phyloP scores from a whole-genome alignment of 2,113 vertebrate species.

The Orientallactaga bullata region DNA sequence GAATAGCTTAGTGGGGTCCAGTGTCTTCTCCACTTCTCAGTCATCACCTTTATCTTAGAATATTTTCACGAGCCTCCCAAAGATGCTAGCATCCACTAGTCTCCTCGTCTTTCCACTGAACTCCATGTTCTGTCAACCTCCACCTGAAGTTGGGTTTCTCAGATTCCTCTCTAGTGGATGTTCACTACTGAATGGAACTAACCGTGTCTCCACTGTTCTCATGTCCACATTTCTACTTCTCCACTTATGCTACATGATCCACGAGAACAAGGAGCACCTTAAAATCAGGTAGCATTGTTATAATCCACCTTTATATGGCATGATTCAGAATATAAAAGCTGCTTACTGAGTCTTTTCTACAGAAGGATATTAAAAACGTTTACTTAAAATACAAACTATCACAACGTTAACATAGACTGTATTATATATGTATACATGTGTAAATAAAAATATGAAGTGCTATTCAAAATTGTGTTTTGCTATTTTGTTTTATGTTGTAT shows the following conservation, averaged over 20 bases:
- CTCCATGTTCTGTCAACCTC: no score
- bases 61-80: no score
- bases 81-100: no score
- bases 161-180: no score
- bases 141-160: no score
- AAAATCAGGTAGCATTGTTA: background rate
- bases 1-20: no score
- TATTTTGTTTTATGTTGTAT: background rate
- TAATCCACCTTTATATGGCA: background rate
- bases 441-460: background rate
- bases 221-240: background rate
- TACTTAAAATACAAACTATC: background rate
- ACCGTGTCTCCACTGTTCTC: no score
- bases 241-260: background rate
- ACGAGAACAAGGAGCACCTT: background rate
- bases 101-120: no score
- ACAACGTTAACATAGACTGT: background rate
- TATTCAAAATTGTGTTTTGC: background rate
- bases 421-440: background rate
- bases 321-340: background rate
- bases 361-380: background rate
- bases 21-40: no score
- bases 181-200: no score
- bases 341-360: background rate
- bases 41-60: no score